Percentiles rank a stretch among this genome's conserved stretches.
phyloP scores from a whole-genome alignment of 1,140 invertebrate species.

The Drosophila santomea region DNA sequence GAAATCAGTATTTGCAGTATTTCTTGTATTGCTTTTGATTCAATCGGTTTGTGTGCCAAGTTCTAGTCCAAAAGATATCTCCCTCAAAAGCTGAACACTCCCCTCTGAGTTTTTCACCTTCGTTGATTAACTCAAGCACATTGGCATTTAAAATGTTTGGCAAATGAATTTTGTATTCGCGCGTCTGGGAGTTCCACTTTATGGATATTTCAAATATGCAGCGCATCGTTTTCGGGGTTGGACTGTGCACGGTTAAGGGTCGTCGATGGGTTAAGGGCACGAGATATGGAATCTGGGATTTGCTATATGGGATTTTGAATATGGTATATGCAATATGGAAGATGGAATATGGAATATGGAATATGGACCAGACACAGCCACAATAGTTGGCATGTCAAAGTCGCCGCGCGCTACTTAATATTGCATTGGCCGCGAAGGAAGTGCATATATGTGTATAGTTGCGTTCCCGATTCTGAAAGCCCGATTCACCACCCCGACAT shows the following conservation, averaged over 20 bases:
- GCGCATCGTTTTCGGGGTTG: conserved; percentile 1
- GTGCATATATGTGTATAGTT: conserved; percentile 12
- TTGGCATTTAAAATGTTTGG: conserved; percentile 51
- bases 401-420: conserved; percentile 46
- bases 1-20: too few species aligned
- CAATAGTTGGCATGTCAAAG: conserved; percentile 48
- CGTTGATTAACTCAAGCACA: conserved; percentile 50
- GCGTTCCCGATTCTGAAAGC: not conserved
- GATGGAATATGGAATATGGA: not conserved
- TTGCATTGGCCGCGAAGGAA: conserved; percentile 42
- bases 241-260: conserved; percentile 2
- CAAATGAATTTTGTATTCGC: conserved; percentile 52
- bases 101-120: not conserved
- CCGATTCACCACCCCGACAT: too few species aligned
- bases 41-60: not conserved
- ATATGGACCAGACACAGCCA: conserved; percentile 21
- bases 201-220: conserved; percentile 53
- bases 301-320: too few species aligned
- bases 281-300: not conserved
- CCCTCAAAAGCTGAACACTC: not conserved
- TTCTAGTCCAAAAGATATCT: not conserved
- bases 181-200: conserved; percentile 32
- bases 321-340: not conserved
- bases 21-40: too few species aligned
- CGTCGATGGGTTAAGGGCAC: not conserved